Percentiles rank a stretch among this genome's conserved stretches.
Conservation (phyloP, 2,888 invertebrate genomes). For the Lasioglossum vierecki region DNA sequence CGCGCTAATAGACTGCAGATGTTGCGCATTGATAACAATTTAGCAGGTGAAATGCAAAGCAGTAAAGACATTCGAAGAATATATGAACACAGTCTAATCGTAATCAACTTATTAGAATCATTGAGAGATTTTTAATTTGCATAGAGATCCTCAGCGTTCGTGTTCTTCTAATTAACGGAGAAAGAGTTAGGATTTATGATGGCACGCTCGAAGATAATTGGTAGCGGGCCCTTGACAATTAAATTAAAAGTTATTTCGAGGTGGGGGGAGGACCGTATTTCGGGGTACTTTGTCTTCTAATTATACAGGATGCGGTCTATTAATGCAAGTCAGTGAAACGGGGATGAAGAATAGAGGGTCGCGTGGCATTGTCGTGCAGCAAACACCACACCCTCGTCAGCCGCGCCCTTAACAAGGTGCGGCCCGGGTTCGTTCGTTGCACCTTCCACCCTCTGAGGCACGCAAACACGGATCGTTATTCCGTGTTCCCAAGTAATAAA, state of each 20-base stretch:
- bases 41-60: neutral
- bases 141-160: neutral
- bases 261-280: too few relatives aligned
- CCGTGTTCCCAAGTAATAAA: slow-evolving; percentile 62
- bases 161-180: neutral
- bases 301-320: slow-evolving; percentile 29
- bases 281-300: slow-evolving; percentile 19
- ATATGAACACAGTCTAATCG: neutral
- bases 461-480: slow-evolving; percentile 68
- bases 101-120: neutral
- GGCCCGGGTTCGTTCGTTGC: slow-evolving; percentile 65
- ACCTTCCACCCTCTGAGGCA: slow-evolving; percentile 68
- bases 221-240: neutral
- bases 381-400: slow-evolving; percentile 73
- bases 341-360: slow-evolving; percentile 65
- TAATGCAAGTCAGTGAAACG: slow-evolving; percentile 34
- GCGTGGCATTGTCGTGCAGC: slow-evolving; percentile 56
- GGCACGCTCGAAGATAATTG: neutral
- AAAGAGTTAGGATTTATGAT: neutral
- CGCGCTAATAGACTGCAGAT: neutral
- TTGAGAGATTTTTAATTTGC: neutral
- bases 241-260: neutral
- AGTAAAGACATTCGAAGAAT: neutral
- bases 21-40: neutral
- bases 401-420: slow-evolving; percentile 73